Percentiles rank a stretch among this genome's conserved stretches.
phyloP scores from a whole-genome alignment of 2,113 vertebrate species.

The Thalassarche chlororhynchos region DNA sequence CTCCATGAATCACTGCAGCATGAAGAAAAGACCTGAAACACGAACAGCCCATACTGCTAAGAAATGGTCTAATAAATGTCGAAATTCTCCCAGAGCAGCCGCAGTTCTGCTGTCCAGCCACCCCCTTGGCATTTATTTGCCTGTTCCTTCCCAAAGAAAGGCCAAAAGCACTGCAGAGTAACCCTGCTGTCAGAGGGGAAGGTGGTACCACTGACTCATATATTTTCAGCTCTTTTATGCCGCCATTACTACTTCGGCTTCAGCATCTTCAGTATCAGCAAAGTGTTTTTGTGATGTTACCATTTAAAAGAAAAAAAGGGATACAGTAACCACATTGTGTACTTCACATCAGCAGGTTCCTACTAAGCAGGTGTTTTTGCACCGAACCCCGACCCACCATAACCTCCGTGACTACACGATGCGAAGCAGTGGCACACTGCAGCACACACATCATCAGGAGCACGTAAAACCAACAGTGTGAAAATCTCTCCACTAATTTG shows the following conservation, averaged over 20 bases:
- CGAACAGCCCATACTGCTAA: not conserved
- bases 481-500: not conserved
- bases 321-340: not conserved
- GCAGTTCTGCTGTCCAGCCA: not conserved
- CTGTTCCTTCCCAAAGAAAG: not conserved
- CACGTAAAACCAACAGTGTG: not conserved
- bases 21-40: not conserved
- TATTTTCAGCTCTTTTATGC: not conserved
- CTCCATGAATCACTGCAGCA: not conserved
- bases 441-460: not conserved
- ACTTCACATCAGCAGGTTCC: not conserved
- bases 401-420: fast-evolving
- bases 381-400: fast-evolving
- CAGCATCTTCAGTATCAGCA: not conserved
- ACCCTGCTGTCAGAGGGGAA: not conserved
- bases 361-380: not conserved
- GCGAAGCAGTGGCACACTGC: not conserved
- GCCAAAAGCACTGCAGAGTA: not conserved
- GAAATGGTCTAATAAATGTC: not conserved
- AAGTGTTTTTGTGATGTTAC: not conserved
- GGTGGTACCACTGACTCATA: not conserved
- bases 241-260: not conserved
- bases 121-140: not conserved
- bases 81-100: not conserved
- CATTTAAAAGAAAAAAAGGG: not conserved